Percentiles rank a stretch among this genome's conserved stretches.
Conservation (phyloP, 2,888 invertebrate genomes). For the Stenodera caucasica region DNA sequence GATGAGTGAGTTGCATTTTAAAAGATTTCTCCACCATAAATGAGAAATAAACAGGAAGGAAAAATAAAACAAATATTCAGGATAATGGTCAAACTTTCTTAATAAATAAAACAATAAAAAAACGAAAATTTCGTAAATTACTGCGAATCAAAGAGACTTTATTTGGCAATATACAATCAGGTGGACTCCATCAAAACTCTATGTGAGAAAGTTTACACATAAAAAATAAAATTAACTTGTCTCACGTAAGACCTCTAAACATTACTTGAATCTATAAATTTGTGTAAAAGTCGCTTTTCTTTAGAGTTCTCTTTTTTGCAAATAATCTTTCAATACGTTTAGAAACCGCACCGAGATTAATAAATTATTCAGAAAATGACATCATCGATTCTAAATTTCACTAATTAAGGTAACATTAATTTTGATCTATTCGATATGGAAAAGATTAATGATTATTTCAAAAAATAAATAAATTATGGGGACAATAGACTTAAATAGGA, state of each 20-base stretch:
- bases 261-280: not conserved
- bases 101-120: not conserved
- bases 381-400: too few species aligned
- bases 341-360: too few species aligned
- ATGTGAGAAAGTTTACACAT: not conserved
- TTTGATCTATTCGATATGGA: too few species aligned
- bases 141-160: not conserved
- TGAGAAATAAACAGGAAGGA: not conserved
- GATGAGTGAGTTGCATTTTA: slow-evolving; percentile 23
- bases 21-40: slow-evolving; percentile 20
- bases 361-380: too few species aligned
- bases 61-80: too few species aligned
- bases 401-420: too few species aligned
- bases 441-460: too few species aligned
- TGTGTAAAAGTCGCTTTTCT: not conserved
- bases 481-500: too few species aligned
- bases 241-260: not conserved
- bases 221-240: not conserved
- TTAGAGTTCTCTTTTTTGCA: not conserved
- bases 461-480: too few species aligned
- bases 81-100: not conserved
- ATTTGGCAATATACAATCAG: not conserved
- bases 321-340: too few species aligned
- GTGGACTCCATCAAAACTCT: not conserved
- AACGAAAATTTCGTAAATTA: not conserved